Conservation (phyloP, 2,113 vertebrate genomes). For the Eira barbara region DNA sequence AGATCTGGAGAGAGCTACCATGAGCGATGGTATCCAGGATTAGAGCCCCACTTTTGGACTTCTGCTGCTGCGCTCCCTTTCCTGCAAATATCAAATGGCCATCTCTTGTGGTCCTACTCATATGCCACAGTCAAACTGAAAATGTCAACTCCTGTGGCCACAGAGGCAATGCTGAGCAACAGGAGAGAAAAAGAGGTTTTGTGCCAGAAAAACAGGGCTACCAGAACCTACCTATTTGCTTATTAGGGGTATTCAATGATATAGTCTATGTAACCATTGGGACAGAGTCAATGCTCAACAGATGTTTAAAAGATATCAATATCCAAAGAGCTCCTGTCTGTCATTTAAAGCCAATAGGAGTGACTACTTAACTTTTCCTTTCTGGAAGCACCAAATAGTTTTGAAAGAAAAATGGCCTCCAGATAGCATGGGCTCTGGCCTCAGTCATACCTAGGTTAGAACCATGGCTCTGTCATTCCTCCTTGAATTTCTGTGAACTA, state of each 20-base stretch:
- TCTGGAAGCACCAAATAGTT: not conserved
- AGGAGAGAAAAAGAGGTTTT: not conserved
- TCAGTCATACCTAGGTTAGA: not conserved
- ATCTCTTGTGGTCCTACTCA: not conserved
- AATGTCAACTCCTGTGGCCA: not conserved
- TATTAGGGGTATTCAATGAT: not conserved
- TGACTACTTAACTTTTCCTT: not conserved
- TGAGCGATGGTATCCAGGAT: not conserved
- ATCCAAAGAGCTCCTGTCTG: not conserved
- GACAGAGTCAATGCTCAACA: not conserved
- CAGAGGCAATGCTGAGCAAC: not conserved
- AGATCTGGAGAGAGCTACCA: too few species aligned
- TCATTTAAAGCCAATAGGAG: not conserved
- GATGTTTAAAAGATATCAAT: not conserved
- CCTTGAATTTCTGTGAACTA: not conserved
- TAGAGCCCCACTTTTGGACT: not conserved
- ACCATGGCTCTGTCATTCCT: not conserved
- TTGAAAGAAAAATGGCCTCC: not conserved
- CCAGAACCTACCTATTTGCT: not conserved
- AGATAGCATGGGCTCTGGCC: not conserved
- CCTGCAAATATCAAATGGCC: not conserved
- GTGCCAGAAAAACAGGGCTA: accelerated
- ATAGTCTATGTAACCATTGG: not conserved
- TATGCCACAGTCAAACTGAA: not conserved
- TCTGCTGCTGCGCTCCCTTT: not conserved